A percentile compares a stretch with the other conserved stretches of the same genome.
Conservation (phyloP, 2,888 invertebrate species). For the Polietes domitor region DNA sequence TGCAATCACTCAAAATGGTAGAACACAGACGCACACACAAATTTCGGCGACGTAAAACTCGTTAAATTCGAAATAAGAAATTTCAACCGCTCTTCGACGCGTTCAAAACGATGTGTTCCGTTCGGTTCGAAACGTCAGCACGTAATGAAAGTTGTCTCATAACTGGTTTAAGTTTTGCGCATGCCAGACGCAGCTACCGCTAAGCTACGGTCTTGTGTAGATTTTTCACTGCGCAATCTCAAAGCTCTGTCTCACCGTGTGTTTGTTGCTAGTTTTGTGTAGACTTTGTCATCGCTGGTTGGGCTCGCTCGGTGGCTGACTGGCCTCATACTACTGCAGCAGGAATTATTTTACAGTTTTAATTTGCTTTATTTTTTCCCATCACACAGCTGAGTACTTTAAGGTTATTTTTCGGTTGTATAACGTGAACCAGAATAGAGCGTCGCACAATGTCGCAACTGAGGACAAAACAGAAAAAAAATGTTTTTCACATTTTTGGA, state of each 20-base stretch:
- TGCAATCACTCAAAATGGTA: conserved; percentile 39
- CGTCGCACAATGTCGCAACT: conserved; percentile 1
- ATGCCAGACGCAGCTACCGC: conserved; percentile 64
- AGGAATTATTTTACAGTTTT: conserved; percentile 58
- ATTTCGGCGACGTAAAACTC: conserved; percentile 55
- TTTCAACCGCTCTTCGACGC: conserved; percentile 54
- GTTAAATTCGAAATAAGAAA: conserved; percentile 42
- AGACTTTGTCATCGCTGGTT: conserved; percentile 38
- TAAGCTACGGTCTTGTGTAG: conserved; percentile 37
- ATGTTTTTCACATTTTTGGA: no score
- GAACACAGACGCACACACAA: conserved; percentile 16
- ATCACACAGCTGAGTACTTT: conserved; percentile 37
- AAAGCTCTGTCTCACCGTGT: conserved; percentile 67
- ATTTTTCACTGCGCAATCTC: conserved; percentile 63
- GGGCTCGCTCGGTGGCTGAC: not conserved
- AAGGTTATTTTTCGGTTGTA: conserved; percentile 48
- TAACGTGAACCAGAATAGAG: conserved; percentile 18
- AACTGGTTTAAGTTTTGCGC: conserved; percentile 77
- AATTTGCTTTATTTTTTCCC: conserved; percentile 59
- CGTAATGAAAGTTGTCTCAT: conserved; percentile 80
- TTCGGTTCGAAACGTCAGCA: conserved; percentile 75
- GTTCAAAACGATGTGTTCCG: conserved; percentile 54
- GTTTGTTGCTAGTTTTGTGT: conserved; percentile 39
- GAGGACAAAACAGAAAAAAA: no score
- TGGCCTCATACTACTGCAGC: conserved; percentile 38